A percentile compares a stretch with the other conserved stretches of the same genome.
These are phyloP conservation scores for Sciurus vulgaris DNA, from an alignment of 2,797 vertebrate species.

Conservation along the genomic window DNA sequence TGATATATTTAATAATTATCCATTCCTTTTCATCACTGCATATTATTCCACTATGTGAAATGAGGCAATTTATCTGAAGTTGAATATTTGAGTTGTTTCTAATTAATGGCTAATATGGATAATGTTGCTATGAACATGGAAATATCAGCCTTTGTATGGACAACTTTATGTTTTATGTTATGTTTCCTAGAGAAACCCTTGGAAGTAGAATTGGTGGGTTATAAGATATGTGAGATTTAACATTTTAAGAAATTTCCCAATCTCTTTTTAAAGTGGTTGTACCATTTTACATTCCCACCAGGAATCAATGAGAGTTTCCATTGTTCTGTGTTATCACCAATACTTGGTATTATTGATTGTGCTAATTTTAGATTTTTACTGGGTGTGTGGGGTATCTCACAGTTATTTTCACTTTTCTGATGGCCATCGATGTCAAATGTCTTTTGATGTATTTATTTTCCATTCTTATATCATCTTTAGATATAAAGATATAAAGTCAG, in stretches of 20 bases:
- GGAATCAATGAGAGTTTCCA: background rate
- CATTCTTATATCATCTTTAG: background rate
- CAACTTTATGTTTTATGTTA: background rate
- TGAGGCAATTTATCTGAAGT: background rate
- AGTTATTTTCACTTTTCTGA: background rate
- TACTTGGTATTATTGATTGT: background rate
- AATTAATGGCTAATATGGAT: background rate
- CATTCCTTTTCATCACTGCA: background rate
- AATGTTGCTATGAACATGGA: background rate
- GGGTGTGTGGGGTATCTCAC: background rate
- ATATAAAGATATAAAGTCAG: background rate
- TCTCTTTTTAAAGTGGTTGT: background rate
- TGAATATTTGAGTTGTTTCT: background rate
- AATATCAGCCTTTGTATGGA: background rate
- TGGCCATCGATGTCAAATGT: background rate
- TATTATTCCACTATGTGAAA: background rate
- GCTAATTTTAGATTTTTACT: background rate
- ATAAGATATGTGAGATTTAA: background rate
- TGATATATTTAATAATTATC: background rate
- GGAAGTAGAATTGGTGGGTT: background rate
- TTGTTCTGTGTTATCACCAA: background rate
- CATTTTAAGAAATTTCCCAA: background rate
- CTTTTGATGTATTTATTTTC: background rate
- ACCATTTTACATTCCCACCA: too few species aligned
- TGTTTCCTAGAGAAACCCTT: constrained; percentile 3